Percentiles rank a stretch among this genome's conserved stretches.
Conservation (phyloP, 2,113 vertebrate species). For the Paralichthys olivaceus region DNA sequence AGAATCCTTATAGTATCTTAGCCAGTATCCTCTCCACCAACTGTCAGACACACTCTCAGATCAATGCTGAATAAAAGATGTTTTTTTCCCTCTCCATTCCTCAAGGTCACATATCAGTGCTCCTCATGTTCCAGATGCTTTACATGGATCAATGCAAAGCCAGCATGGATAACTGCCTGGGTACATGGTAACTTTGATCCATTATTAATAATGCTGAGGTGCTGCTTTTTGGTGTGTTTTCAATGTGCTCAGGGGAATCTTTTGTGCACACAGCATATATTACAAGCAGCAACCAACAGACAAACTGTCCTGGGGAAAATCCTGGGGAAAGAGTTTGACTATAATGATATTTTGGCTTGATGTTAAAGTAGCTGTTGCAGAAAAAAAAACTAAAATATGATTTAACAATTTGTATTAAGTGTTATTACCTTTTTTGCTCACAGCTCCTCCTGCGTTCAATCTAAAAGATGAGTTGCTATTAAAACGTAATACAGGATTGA, state of each 20-base stretch:
- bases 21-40: not conserved
- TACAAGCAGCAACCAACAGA: slow-evolving; percentile 2
- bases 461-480: too few species aligned
- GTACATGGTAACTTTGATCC: slow-evolving; percentile 49
- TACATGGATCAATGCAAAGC: slow-evolving; percentile 44
- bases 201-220: slow-evolving; percentile 69
- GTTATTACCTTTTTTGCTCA: too few species aligned
- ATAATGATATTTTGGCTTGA: too few species aligned
- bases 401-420: too few species aligned
- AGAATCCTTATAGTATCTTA: too few species aligned
- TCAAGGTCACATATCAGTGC: slow-evolving; percentile 39
- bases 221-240: slow-evolving; percentile 41
- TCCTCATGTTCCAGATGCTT: not conserved
- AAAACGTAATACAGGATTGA: too few species aligned
- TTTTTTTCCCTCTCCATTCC: not conserved
- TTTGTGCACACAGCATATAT: slow-evolving; percentile 20
- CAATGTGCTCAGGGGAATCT: slow-evolving; percentile 7
- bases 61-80: slow-evolving; percentile 24
- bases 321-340: not conserved
- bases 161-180: slow-evolving; percentile 24
- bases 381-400: too few species aligned
- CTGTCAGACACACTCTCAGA: not conserved
- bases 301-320: slow-evolving; percentile 33
- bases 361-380: too few species aligned
- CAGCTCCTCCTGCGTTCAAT: too few species aligned